Base-by-base conservation (phyloP, 2,113 vertebrate genomes). In the Cyphomyrus discorhynchus region DNA sequence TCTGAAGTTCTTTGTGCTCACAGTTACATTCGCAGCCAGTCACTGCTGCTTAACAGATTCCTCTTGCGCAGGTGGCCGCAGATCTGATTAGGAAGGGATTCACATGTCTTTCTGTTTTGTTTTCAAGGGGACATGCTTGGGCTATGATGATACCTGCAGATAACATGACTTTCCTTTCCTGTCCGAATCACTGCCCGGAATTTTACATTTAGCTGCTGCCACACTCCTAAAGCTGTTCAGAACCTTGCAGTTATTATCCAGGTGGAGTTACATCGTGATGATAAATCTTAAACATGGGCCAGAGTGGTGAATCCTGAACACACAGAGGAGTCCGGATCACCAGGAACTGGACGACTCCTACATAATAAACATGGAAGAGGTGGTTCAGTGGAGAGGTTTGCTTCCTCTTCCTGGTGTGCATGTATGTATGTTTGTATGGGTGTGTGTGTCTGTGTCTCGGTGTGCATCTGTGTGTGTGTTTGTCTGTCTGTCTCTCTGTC, bases 291-390 rank as follows among this genome's bases (percentile, higher is more conserved):
- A 31, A 27, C 13, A 39, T 39, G 39, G 24, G 82, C 7, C 6
- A 8, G 42, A n/a, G 8, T 1, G 15, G 3, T 24, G 7, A 21
- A 62, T 85, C 27, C 24, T 27, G 83, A 88, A 86, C 89, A 49
- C 31, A 24, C 58, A 17, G 46, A 31, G 50, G 27, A 13, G 46
- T 77, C 31, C 31, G 46, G 27, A 45, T 70, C 82, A 17, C 83
- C 49, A 47, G 47, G 5, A 70, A 87, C 49, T 66, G 89, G 49
- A 89, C 86, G 66, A 62, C 39, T 27, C 21, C 90, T 84, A 80
- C 42, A n/a, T 27, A 89, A 52, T 39, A 24, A 88, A 47, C 21
- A 13, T 31, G 58, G 13, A 31, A 88, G 19, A 27, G 24, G 11
- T 35, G 13, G 31, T 56, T 53, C 24, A 53, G n/a, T 84, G 50